A percentile compares a stretch with the other conserved stretches of the same genome.
phyloP scores from a whole-genome alignment of 2,113 vertebrate species.

The Antigone vipio region DNA sequence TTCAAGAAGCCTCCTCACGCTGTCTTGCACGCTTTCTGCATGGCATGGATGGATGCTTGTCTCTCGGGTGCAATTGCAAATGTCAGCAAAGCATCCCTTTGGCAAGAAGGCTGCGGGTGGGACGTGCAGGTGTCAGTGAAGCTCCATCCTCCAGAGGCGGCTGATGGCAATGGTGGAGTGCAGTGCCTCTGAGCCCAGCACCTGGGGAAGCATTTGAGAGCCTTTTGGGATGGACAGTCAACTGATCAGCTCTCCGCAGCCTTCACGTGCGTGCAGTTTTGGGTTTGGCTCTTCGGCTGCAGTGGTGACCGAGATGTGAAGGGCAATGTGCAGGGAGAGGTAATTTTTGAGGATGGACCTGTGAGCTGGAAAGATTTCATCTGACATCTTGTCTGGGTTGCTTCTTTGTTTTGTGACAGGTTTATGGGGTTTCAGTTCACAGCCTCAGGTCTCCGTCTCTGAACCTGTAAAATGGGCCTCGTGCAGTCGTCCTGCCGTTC shows the following conservation, averaged over 20 bases:
- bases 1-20: neutral
- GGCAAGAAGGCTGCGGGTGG: neutral
- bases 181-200: neutral
- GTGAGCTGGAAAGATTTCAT: neutral
- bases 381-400: neutral
- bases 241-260: neutral
- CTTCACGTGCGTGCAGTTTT: accelerated
- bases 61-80: neutral
- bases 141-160: neutral
- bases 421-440: neutral
- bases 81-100: neutral
- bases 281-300: neutral
- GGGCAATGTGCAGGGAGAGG: neutral
- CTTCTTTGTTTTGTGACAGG: neutral
- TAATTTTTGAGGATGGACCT: neutral
- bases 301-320: neutral
- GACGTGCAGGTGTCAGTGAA: neutral
- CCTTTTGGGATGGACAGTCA: neutral
- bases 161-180: neutral
- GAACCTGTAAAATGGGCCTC: neutral
- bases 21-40: neutral
- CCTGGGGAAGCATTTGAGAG: neutral
- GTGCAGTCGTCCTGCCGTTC: neutral
- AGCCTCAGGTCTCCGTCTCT: neutral
- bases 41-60: neutral